phyloP scores from a whole-genome alignment of 1,140 invertebrate genomes.

The Ceratoteleas bidentatus region DNA sequence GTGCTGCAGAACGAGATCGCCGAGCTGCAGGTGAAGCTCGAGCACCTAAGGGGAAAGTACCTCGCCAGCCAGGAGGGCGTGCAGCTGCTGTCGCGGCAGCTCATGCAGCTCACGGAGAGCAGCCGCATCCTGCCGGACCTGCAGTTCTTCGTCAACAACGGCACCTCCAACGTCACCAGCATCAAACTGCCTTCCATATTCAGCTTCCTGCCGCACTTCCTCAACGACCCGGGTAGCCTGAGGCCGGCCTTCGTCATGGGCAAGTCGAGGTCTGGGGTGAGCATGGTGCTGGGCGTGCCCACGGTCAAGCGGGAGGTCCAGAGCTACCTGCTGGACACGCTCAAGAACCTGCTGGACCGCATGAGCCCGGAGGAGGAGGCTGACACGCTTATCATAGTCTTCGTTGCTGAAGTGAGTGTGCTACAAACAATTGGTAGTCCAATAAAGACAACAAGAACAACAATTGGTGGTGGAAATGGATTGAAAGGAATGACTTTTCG shows the following conservation, averaged over 20 bases:
- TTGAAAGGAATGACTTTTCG: no score
- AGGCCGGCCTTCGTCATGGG: constrained; percentile 90
- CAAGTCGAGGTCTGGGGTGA: constrained; percentile 87
- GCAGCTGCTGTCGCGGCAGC: constrained; percentile 75
- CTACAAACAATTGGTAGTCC: no score
- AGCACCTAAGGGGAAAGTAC: constrained; percentile 83
- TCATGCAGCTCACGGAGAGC: constrained; percentile 74
- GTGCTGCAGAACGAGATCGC: constrained; percentile 83
- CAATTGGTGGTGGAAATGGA: no score
- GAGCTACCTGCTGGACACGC: constrained; percentile 92
- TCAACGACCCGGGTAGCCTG: constrained; percentile 89
- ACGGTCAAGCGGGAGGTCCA: constrained; percentile 95
- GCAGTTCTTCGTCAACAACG: constrained; percentile 75
- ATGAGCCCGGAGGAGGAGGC: constrained; percentile 89
- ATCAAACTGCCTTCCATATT: constrained; percentile 88
- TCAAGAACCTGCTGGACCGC: constrained; percentile 92
- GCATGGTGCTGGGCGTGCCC: constrained; percentile 92
- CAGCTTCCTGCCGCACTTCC: constrained; percentile 93
- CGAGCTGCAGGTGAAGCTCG: constrained; percentile 83
- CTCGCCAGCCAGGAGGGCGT: constrained; percentile 82
- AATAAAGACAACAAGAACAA: no score
- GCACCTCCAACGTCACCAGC: constrained; percentile 75
- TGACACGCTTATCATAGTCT: constrained; percentile 93
- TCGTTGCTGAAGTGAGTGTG: constrained; percentile 91
- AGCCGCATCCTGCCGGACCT: constrained; percentile 76